Evolutionary conservation across 2,888 invertebrate species (phyloP).

Genomic region (Therioaphis trifolii): DNA sequence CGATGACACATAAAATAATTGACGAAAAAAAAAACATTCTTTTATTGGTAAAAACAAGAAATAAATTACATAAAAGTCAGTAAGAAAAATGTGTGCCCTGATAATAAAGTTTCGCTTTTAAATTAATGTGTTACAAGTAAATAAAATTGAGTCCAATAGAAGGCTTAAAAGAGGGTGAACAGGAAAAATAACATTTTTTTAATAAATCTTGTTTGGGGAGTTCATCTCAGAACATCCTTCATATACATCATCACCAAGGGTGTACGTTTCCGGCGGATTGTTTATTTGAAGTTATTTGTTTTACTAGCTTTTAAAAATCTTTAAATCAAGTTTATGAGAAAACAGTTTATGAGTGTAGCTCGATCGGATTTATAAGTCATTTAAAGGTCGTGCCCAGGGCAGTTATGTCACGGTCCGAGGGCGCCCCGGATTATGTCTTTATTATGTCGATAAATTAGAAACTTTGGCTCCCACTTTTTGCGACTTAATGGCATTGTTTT

Average conservation of each 20-base stretch:
- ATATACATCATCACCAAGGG: constrained; percentile 38
- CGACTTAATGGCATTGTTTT: constrained; percentile 58
- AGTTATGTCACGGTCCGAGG: constrained; percentile 53
- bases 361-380: constrained; percentile 60
- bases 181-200: constrained; percentile 49
- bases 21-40: constrained; percentile 2
- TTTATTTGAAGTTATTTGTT: constrained; percentile 61
- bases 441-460: constrained; percentile 62
- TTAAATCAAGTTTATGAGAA: constrained; percentile 59
- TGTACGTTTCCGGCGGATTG: constrained; percentile 55
- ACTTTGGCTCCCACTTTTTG: constrained; percentile 53
- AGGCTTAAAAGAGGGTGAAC: constrained; percentile 39
- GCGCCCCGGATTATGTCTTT: constrained; percentile 59
- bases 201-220: constrained; percentile 58
- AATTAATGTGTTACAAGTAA: constrained; percentile 53
- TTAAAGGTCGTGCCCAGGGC: constrained; percentile 56
- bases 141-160: constrained; percentile 5
- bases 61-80: neutral
- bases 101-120: constrained; percentile 37
- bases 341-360: constrained; percentile 53
- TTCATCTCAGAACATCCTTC: constrained; percentile 23
- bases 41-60: neutral
- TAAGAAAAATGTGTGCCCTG: neutral
- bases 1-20: constrained; percentile 31
- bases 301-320: constrained; percentile 60